Conservation (phyloP, 2,888 invertebrate genomes). For the Sturmia bella region DNA sequence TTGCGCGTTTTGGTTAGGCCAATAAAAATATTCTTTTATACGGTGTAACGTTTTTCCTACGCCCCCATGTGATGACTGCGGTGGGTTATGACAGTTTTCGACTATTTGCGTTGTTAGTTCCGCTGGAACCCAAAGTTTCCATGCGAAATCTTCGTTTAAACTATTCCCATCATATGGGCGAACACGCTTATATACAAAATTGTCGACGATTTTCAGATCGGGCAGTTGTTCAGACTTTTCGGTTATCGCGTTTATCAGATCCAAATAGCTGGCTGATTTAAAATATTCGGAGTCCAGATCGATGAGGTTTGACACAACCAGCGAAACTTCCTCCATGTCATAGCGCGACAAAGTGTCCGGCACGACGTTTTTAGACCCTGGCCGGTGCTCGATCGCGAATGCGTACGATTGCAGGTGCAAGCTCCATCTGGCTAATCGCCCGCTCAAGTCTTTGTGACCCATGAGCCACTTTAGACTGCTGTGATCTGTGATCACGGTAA, state of each 20-base stretch:
- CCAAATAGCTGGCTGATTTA: background rate
- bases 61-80: constrained; percentile 33
- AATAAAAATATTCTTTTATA: constrained; percentile 36
- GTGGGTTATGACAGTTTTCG: constrained; percentile 21
- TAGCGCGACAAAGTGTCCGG: too few species aligned
- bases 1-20: too few species aligned
- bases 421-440: background rate
- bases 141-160: background rate
- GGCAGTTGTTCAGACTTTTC: too few species aligned
- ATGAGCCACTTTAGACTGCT: background rate
- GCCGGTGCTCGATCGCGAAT: background rate
- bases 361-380: too few species aligned
- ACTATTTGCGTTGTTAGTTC: background rate
- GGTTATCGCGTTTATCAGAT: background rate
- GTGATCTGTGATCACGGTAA: constrained; percentile 1
- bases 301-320: background rate
- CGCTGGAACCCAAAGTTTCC: background rate
- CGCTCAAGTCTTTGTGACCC: background rate
- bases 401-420: too few species aligned
- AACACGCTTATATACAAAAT: background rate
- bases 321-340: too few species aligned
- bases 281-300: background rate
- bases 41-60: constrained; percentile 18
- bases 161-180: background rate
- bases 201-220: background rate